Evolutionary conservation across 2,113 vertebrate genomes (phyloP).

Genomic region (Rhadina sibilatrix): DNA sequence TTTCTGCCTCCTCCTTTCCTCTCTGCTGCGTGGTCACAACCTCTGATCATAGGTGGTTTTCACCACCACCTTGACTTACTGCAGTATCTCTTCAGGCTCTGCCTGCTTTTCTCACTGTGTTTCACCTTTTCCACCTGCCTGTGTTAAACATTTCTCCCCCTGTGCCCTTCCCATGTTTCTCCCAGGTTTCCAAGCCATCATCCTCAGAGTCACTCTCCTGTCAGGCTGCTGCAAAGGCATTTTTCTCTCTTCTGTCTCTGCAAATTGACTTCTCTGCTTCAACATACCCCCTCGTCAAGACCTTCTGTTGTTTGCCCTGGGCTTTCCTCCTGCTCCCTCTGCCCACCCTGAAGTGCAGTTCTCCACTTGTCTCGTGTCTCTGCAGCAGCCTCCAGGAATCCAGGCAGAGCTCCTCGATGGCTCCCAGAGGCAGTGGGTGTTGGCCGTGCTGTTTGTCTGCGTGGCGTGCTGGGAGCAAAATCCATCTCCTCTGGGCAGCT

Average conservation of each 20-base stretch:
- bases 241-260: background rate
- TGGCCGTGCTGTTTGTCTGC: background rate
- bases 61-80: background rate
- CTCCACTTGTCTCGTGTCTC: background rate
- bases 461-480: rapidly evolving
- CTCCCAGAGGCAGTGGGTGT: background rate
- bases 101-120: rapidly evolving
- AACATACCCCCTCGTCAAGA: background rate
- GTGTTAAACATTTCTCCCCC: background rate
- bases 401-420: background rate
- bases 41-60: background rate
- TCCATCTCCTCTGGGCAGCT: background rate
- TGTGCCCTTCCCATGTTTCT: background rate
- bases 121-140: background rate
- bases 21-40: background rate
- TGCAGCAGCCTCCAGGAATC: background rate
- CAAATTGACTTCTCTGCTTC: background rate
- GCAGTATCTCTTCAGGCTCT: background rate
- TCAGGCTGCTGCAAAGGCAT: background rate
- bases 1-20: background rate
- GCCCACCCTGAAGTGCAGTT: background rate
- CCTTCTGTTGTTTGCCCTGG: background rate
- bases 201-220: background rate
- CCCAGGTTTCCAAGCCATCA: background rate
- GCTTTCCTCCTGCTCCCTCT: background rate